These are phyloP conservation scores for Megaleporinus macrocephalus DNA, from an alignment of 2,113 vertebrate species.

Conservation along the genomic window DNA sequence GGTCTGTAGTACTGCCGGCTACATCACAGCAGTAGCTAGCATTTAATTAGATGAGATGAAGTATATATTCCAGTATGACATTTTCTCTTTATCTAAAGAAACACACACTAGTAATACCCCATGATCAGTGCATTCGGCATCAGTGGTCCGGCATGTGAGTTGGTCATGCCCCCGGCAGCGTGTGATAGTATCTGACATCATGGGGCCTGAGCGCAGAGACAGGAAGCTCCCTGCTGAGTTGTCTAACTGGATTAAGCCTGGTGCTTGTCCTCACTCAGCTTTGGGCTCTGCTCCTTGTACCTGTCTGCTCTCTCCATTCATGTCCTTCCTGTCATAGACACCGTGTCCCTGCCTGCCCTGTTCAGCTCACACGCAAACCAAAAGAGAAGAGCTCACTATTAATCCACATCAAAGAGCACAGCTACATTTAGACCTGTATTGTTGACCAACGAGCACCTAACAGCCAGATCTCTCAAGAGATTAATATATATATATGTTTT, in stretches of 20 bases:
- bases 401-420: neutral
- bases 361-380: neutral
- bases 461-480: no score
- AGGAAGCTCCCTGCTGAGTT: constrained; percentile 40
- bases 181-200: constrained; percentile 27
- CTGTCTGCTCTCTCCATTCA: constrained; percentile 22
- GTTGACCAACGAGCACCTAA: neutral
- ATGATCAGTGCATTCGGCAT: constrained; percentile 1
- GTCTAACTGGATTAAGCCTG: constrained; percentile 35
- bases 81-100: no score
- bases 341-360: neutral
- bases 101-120: neutral
- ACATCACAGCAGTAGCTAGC: neutral
- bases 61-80: neutral
- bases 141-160: constrained; percentile 6
- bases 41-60: neutral
- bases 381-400: neutral
- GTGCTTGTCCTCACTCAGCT: constrained; percentile 6
- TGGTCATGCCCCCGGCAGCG: neutral
- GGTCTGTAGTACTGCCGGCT: neutral
- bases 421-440: neutral
- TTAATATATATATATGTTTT: no score
- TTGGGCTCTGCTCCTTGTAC: neutral
- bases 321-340: neutral
- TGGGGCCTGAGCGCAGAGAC: constrained; percentile 5